Evolutionary conservation across 2,797 vertebrate species (phyloP).

Genomic region (Microctenopoma stevenorrisi): DNA sequence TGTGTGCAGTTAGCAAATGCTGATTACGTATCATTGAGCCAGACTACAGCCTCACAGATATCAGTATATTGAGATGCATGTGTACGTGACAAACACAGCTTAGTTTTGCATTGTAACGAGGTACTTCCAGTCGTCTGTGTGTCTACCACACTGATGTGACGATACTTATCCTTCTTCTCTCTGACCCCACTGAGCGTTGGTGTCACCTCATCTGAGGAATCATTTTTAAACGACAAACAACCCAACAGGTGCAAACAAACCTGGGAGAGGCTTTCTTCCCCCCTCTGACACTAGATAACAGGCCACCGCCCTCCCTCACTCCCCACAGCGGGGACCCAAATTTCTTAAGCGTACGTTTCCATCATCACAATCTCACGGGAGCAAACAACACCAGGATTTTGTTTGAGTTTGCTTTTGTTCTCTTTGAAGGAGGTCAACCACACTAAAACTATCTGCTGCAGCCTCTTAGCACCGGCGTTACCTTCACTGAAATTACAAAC

Average conservation of each 20-base stretch:
- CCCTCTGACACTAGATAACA: conserved; percentile 38
- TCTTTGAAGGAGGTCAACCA: conserved; percentile 44
- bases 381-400: conserved; percentile 30
- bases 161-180: background rate
- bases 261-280: conserved; percentile 28
- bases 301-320: conserved; percentile 10
- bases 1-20: too few species aligned
- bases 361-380: conserved; percentile 14
- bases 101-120: too few species aligned
- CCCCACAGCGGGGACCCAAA: conserved; percentile 11
- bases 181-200: conserved; percentile 7
- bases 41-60: too few species aligned
- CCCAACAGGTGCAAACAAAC: conserved; percentile 40
- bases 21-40: too few species aligned
- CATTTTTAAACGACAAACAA: background rate
- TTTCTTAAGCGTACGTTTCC: conserved; percentile 24
- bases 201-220: background rate
- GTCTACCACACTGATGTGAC: too few species aligned
- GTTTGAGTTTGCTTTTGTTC: conserved; percentile 45
- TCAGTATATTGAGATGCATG: too few species aligned
- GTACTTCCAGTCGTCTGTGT: too few species aligned
- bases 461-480: conserved; percentile 36
- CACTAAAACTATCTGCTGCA: conserved; percentile 14
- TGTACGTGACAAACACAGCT: too few species aligned
- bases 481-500: conserved; percentile 57